Evolutionary conservation across 1,140 invertebrate species (phyloP).

Genomic region (Leptinotarsa texana): DNA sequence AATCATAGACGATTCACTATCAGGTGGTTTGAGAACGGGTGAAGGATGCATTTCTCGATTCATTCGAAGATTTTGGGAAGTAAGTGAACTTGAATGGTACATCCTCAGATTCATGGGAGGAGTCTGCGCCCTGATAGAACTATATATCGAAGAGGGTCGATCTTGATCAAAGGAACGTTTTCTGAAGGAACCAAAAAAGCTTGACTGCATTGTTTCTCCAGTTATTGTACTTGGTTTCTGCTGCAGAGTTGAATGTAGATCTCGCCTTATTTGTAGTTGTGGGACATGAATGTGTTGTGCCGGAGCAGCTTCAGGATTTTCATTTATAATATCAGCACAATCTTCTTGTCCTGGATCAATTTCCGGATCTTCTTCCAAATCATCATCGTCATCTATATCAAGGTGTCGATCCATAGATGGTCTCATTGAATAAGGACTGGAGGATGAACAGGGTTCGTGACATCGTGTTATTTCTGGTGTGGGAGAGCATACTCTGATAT

Average conservation of each 20-base stretch:
- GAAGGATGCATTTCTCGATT: conserved; percentile 14
- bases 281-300: conserved; percentile 55
- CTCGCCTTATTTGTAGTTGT: conserved; percentile 72
- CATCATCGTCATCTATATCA: conserved; percentile 50
- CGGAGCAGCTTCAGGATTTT: conserved; percentile 53
- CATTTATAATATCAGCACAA: conserved; percentile 56
- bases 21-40: conserved; percentile 44
- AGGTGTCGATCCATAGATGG: conserved; percentile 57
- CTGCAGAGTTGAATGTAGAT: conserved; percentile 63
- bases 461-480: conserved; percentile 66
- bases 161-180: conserved; percentile 50
- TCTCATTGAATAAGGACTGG: conserved; percentile 69
- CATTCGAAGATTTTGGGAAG: not conserved
- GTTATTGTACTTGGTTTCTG: conserved; percentile 57
- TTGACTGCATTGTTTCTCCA: conserved; percentile 43
- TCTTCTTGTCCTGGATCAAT: conserved; percentile 61
- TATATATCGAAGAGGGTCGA: conserved; percentile 35
- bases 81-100: conserved; percentile 20
- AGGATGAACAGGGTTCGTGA: conserved; percentile 62
- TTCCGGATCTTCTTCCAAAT: conserved; percentile 58
- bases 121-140: conserved; percentile 30
- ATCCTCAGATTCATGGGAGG: conserved; percentile 44
- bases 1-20: conserved; percentile 24
- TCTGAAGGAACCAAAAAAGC: conserved; percentile 47
- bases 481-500: conserved; percentile 49